Evolutionary conservation across 1,140 invertebrate species (phyloP).

Genomic region (Anagrus nilaparvatae): DNA sequence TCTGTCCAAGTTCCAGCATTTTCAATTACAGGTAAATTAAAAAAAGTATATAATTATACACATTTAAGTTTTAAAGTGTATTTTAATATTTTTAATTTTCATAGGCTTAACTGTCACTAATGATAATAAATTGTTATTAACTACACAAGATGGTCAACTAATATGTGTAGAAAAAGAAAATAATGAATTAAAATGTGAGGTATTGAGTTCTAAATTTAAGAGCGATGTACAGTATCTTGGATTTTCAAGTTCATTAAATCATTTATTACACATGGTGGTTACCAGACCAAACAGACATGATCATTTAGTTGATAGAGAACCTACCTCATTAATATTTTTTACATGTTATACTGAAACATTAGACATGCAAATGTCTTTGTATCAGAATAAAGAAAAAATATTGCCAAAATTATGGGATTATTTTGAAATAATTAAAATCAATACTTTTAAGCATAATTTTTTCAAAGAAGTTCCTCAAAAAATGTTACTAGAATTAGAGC

Average conservation of each 20-base stretch:
- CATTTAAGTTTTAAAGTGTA: background rate
- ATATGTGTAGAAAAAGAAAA: slow-evolving; percentile 14
- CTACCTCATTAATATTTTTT: slow-evolving; percentile 23
- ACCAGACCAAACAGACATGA: slow-evolving; percentile 34
- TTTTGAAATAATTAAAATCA: slow-evolving; percentile 32
- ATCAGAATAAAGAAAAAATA: slow-evolving; percentile 2
- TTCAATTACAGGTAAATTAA: slow-evolving; percentile 25
- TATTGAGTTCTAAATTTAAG: slow-evolving; percentile 19
- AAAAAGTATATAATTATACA: background rate
- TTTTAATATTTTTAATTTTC: slow-evolving; percentile 14
- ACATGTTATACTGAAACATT: slow-evolving; percentile 3
- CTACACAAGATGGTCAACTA: slow-evolving; percentile 29
- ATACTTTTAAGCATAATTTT: slow-evolving; percentile 20
- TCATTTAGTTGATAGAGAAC: slow-evolving; percentile 34
- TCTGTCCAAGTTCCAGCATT: slow-evolving; percentile 19
- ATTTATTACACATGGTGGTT: slow-evolving; percentile 24
- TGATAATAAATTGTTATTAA: slow-evolving; percentile 20
- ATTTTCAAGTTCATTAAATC: slow-evolving; percentile 27
- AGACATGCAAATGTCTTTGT: slow-evolving; percentile 6
- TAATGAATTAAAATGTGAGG: slow-evolving; percentile 12
- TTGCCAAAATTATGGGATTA: slow-evolving; percentile 31
- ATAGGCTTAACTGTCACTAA: slow-evolving; percentile 21
- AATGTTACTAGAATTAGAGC: slow-evolving; percentile 22
- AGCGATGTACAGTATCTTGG: slow-evolving; percentile 29
- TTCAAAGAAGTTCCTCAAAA: slow-evolving; percentile 13